phyloP scores from a whole-genome alignment of 2,888 invertebrate genomes.

The Rosalia funebris region DNA sequence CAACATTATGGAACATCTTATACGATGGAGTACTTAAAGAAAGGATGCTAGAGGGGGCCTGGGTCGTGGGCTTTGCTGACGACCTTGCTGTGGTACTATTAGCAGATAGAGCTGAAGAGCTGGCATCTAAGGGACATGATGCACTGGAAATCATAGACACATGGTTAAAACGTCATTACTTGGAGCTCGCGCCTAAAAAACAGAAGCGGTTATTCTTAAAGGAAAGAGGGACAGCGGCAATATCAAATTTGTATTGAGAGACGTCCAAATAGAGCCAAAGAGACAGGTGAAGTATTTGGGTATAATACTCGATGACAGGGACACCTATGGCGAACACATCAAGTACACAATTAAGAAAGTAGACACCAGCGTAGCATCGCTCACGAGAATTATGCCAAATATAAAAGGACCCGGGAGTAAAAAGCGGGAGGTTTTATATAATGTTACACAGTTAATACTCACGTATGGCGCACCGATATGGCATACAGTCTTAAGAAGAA shows the following conservation, averaged over 20 bases:
- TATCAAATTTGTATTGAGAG: neutral
- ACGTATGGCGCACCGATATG: conserved; percentile 1
- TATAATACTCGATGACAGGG: neutral
- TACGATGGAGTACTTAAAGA: neutral
- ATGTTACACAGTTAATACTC: neutral
- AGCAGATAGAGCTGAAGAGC: conserved; percentile 5
- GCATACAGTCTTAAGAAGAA: neutral
- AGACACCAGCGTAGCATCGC: neutral
- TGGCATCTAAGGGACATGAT: neutral
- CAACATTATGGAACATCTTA: neutral
- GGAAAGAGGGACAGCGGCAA: neutral
- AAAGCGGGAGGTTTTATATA: neutral
- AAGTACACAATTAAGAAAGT: neutral
- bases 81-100: neutral
- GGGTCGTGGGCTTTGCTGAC: neutral
- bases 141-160: neutral
- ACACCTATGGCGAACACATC: neutral
- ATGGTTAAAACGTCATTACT: neutral
- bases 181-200: conserved; percentile 3
- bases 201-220: conserved; percentile 2
- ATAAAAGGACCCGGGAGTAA: conserved; percentile 3
- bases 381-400: conserved; percentile 12
- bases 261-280: neutral
- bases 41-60: neutral
- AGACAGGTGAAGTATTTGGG: neutral